Percentiles rank a stretch among this genome's conserved stretches.
Conservation (phyloP, 2,888 invertebrate species). For the Andrena chrysosceles region DNA sequence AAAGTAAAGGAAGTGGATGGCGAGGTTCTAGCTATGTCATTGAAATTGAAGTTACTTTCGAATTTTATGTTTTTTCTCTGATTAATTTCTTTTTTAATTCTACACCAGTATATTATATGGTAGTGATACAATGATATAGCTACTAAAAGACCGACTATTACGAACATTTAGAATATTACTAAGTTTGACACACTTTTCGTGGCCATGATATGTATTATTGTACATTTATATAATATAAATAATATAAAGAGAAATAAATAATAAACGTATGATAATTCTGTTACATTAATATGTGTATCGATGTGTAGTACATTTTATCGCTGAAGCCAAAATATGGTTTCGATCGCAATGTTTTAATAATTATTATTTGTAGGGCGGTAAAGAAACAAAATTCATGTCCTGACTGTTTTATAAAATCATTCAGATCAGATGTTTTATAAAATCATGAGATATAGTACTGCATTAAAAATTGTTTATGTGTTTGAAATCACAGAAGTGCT, state of each 20-base stretch:
- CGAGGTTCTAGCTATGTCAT: slow-evolving; percentile 18
- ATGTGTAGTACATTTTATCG: neutral
- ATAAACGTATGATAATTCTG: slow-evolving; percentile 13
- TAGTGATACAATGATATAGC: slow-evolving; percentile 30
- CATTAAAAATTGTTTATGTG: no score
- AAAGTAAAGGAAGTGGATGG: slow-evolving; percentile 22
- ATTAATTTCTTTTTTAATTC: slow-evolving; percentile 14
- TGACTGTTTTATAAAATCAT: no score
- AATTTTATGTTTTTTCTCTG: neutral
- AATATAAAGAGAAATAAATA: slow-evolving; percentile 66
- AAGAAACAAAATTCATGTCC: no score
- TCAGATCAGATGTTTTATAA: no score
- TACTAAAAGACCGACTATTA: slow-evolving; percentile 33
- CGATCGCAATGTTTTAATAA: neutral
- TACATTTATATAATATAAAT: slow-evolving; percentile 73
- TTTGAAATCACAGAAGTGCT: no score
- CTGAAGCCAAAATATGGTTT: neutral
- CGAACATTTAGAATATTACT: slow-evolving; percentile 30
- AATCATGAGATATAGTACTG: no score
- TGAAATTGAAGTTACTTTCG: slow-evolving; percentile 30
- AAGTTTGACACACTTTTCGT: slow-evolving; percentile 52
- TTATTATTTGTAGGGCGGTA: no score
- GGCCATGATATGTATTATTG: slow-evolving; percentile 72
- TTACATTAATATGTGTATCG: slow-evolving; percentile 14
- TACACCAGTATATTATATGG: slow-evolving; percentile 19